Base-by-base conservation (phyloP, 2,113 vertebrate genomes). In the Heterotis niloticus region DNA sequence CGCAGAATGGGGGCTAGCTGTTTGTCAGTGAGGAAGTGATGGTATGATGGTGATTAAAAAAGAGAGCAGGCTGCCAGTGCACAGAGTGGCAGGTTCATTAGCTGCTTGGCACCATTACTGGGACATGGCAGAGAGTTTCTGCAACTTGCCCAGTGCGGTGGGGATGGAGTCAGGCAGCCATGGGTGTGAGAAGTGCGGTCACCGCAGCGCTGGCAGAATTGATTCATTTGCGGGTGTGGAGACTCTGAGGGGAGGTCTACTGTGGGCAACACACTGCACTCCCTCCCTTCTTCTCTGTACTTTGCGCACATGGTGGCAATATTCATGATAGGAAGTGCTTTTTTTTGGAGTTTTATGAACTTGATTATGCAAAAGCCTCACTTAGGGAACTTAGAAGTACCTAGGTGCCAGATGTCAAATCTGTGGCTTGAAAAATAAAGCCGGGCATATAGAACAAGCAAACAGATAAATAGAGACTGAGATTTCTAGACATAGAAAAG, bases 191-290 rank as follows among this genome's bases (percentile, higher is more conserved):
- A 1, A 83, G 62, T 62, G 44, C 71, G 66, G 77, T 69, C n/a
- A 20, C 34, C 81, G 78, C 34, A 80, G 29, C 69, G 76, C 0
- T 75, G 66, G 0, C 66, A 75, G 64, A 78, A 0, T 70, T 79
- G 87, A 83, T 88, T 71, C 54, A 73, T 57, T 10, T 79, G 66
- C 64, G 76, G 79, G 75, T 51, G 77, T 60, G 75, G 64, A 69
- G 29, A 79, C 51, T 67, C 72, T 57, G 64, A 29, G 79, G 82
- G 62, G 78, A 83, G 73, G 75, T 80, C 64, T 75, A 51, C 24
- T 70, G 11, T 70, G 65, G 20, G 65, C 11, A 23, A 12, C 18
- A 67, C 10, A 4, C 59, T 62, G 59, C 14, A 62, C 59, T 17
- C 59, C 20, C 59, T 20, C 20, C 3, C 13, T 14, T 62, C 13